Conservation (phyloP, 2,797 vertebrate species). For the Hypotaenidia okinawae region DNA sequence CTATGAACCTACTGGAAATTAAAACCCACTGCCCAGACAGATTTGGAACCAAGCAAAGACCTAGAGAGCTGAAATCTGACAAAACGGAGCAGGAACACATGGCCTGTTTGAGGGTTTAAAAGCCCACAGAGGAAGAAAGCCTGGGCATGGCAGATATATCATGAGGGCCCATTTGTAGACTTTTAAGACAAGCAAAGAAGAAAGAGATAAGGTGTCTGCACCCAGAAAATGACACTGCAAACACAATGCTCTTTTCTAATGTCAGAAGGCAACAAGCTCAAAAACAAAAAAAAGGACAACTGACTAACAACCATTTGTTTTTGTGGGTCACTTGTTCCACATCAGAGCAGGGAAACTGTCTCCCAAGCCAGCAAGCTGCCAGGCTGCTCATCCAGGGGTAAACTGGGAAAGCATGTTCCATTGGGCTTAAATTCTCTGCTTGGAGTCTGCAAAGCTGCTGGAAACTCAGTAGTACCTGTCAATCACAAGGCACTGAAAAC, state of each 20-base stretch:
- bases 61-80: background rate
- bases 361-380: background rate
- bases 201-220: background rate
- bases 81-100: background rate
- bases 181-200: background rate
- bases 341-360: background rate
- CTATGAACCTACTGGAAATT: background rate
- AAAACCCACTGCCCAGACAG: background rate
- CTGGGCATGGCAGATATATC: no score
- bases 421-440: background rate
- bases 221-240: background rate
- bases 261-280: background rate
- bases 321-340: background rate
- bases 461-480: background rate
- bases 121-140: background rate
- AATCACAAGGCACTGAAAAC: background rate
- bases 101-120: background rate
- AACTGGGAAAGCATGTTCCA: background rate
- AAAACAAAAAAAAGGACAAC: background rate
- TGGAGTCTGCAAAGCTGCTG: background rate
- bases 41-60: background rate
- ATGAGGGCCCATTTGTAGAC: background rate
- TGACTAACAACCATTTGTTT: background rate
- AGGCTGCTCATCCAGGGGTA: background rate
- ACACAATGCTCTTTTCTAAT: background rate